A percentile compares a stretch with the other conserved stretches of the same genome.
phyloP scores from a whole-genome alignment of 2,113 vertebrate species.

The Microtus oregoni region DNA sequence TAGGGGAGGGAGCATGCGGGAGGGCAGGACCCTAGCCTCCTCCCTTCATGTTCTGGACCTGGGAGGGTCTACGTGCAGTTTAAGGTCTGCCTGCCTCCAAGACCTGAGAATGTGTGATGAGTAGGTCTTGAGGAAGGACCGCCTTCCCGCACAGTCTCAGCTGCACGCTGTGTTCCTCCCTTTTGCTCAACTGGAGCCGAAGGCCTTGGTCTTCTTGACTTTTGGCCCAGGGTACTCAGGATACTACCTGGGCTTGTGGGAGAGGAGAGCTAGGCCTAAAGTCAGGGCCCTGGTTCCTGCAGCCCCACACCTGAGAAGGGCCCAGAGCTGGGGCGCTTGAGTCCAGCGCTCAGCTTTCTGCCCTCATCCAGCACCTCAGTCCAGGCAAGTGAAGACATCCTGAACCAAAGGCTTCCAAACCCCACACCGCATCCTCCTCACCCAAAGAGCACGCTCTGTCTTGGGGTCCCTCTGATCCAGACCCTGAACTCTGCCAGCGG shows the following conservation, averaged over 20 bases:
- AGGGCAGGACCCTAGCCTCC: slow-evolving; percentile 34
- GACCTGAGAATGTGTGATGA: slow-evolving; percentile 1
- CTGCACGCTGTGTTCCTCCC: slow-evolving; percentile 53
- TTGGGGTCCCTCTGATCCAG: neutral
- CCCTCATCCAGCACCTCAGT: neutral
- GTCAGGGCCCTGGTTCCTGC: neutral
- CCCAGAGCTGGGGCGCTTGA: neutral
- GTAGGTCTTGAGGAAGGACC: slow-evolving; percentile 65
- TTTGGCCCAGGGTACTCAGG: neutral
- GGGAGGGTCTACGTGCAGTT: neutral
- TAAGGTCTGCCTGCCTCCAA: slow-evolving; percentile 48
- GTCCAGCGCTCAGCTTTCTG: neutral
- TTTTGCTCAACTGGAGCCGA: slow-evolving; percentile 28
- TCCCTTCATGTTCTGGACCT: slow-evolving; percentile 31
- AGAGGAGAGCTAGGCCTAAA: neutral
- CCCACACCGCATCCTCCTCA: neutral
- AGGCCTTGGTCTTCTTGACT: neutral
- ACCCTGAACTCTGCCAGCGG: neutral
- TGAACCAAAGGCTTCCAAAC: neutral
- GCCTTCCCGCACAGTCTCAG: slow-evolving; percentile 70
- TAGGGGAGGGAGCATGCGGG: neutral
- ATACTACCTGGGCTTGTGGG: neutral
- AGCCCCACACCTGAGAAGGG: slow-evolving; percentile 7
- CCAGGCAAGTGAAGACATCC: neutral
- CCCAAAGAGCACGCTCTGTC: neutral